Base-by-base conservation (phyloP, 2,888 invertebrate genomes). In the Agriopis leucophaearia region DNA sequence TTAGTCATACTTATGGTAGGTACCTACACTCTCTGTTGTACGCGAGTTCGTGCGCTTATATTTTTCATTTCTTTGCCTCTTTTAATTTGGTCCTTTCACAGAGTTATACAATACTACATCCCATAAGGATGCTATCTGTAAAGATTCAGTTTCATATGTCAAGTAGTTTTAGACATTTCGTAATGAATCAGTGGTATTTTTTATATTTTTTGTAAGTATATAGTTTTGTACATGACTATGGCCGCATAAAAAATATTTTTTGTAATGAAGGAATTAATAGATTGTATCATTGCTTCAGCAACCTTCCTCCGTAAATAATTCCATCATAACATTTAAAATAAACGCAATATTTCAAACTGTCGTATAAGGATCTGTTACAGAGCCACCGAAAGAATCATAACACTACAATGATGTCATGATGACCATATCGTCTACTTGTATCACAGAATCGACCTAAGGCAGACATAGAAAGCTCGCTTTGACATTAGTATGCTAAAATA, bases 401-500 rank as follows among this genome's bases (percentile, higher is more conserved):
- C 78, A 77, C 75, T 67, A 73, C 67, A 68, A 51, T 81, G 80
- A 83, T 85, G 81, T 83, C 81, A 84, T 75, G 38, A 38, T 76
- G 71, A 64, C 68, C 64, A 52, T 56, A 68, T 48, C 10, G 58
- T 35, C 62, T 12, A 44, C 42, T 59, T 13, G 18, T 42, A 40
- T 60, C 61, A 38, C 51, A 16, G 40, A 59, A 54, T 72, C 74
- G 64, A 64, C 79, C 76, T 79, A 82, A 82, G 75, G 75, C 81
- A 86, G 80, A 76, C 83, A 87, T 91, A 92, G 92, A 94, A 92
- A 94, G 91, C 90, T 88, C 75, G 77, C 78, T 84, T 75, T 74
- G 72, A 79, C 85, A 91, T 91, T 89, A 89, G 88, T 91, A 92
- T 93, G 90, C 88, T 88, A 92, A 91, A 89, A 89, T 88, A 89